phyloP scores from a whole-genome alignment of 2,888 invertebrate species.

The Nebria salina region DNA sequence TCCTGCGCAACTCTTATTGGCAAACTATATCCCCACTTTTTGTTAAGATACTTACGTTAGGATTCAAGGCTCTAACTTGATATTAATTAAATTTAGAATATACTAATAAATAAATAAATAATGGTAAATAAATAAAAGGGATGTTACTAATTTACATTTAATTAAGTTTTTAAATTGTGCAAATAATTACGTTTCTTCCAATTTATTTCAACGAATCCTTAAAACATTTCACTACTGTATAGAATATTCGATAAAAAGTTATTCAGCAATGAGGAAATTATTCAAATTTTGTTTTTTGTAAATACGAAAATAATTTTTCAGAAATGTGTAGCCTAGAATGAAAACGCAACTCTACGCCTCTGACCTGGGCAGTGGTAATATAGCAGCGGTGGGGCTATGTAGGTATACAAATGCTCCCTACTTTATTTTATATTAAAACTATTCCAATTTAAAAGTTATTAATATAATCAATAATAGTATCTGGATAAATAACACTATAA shows the following conservation, averaged over 20 bases:
- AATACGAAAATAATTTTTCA: not conserved
- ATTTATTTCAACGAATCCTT: too few species aligned
- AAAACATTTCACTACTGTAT: too few species aligned
- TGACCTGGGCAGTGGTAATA: not conserved
- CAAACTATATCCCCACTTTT: slow-evolving; percentile 29
- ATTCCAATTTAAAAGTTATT: not conserved
- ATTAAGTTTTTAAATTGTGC: not conserved
- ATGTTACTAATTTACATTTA: not conserved
- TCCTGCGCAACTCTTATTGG: slow-evolving; percentile 26
- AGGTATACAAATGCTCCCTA: not conserved
- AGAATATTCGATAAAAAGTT: too few species aligned
- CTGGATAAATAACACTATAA: not conserved
- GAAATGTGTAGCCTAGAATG: not conserved
- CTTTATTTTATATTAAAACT: not conserved
- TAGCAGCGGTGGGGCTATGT: not conserved
- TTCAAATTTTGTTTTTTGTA: too few species aligned
- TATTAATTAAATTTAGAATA: not conserved
- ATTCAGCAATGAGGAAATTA: too few species aligned
- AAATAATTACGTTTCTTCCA: not conserved
- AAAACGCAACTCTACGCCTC: not conserved
- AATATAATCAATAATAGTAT: not conserved
- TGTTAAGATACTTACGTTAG: not conserved
- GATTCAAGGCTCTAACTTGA: not conserved
- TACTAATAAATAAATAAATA: slow-evolving; percentile 16
- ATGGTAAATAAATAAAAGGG: not conserved